Percentiles rank a stretch among this genome's conserved stretches.
These are phyloP conservation scores for Tribolium freemani DNA, from an alignment of 2,888 invertebrate genomes.

Conservation along the genomic window DNA sequence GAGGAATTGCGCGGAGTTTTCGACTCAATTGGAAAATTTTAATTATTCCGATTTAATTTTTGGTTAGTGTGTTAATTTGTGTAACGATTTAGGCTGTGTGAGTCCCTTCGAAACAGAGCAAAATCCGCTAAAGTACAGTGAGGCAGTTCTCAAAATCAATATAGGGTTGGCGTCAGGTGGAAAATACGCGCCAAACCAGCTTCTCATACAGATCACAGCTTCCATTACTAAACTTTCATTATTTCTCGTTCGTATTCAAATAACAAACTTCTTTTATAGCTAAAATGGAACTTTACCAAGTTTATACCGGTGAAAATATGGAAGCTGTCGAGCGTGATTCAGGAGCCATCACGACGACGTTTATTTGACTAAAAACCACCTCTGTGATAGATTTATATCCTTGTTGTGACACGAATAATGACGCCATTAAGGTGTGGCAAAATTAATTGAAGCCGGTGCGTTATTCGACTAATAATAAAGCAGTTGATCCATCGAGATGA, in stretches of 20 bases:
- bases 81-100: neutral
- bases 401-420: constrained; percentile 48
- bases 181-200: constrained; percentile 60
- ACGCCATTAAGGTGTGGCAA: constrained; percentile 41
- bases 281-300: constrained; percentile 57
- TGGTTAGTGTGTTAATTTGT: neutral
- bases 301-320: constrained; percentile 57
- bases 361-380: constrained; percentile 53
- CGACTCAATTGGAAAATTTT: neutral
- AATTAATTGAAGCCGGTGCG: constrained; percentile 41
- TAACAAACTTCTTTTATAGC: constrained; percentile 64
- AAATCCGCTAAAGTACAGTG: constrained; percentile 32
- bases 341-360: constrained; percentile 53
- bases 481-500: constrained; percentile 20
- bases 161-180: constrained; percentile 60
- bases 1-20: constrained; percentile 1
- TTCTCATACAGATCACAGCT: constrained; percentile 61
- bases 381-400: constrained; percentile 48
- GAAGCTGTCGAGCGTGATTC: constrained; percentile 55
- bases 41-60: neutral
- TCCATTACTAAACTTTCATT: constrained; percentile 64
- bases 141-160: constrained; percentile 55
- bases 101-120: constrained; percentile 13
- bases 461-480: constrained; percentile 38
- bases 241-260: constrained; percentile 65